A percentile compares a stretch with the other conserved stretches of the same genome.
Conservation (phyloP, 2,888 invertebrate species). For the Aphrophora alni region DNA sequence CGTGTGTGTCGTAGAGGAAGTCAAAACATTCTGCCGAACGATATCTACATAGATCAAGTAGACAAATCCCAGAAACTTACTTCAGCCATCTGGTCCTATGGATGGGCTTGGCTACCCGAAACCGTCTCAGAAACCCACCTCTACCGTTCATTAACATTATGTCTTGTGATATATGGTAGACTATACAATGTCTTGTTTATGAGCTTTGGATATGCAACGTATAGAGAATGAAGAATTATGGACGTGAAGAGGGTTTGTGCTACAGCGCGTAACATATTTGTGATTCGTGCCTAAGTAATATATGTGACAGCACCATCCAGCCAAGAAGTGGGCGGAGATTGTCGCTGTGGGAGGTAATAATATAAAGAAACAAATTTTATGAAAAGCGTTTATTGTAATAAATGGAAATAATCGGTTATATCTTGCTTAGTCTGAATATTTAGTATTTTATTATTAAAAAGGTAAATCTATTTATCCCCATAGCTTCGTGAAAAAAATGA, state of each 20-base stretch:
- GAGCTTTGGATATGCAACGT: constrained; percentile 6
- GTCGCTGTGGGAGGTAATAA: not conserved
- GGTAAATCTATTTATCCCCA: too few species aligned
- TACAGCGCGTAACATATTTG: not conserved
- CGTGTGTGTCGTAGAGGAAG: too few species aligned
- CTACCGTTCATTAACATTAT: constrained; percentile 9
- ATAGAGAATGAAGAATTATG: constrained; percentile 2
- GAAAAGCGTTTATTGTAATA: not conserved
- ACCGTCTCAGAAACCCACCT: not conserved
- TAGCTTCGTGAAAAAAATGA: too few species aligned
- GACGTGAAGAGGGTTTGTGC: not conserved
- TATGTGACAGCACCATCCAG: not conserved
- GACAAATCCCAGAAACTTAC: not conserved
- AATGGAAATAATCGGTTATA: not conserved
- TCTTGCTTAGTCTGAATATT: too few species aligned
- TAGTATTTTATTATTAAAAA: too few species aligned
- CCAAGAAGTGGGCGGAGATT: not conserved
- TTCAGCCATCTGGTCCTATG: not conserved
- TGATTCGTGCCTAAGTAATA: not conserved
- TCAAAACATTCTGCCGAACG: not conserved
- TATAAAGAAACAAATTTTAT: not conserved
- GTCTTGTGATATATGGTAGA: not conserved
- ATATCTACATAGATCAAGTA: not conserved
- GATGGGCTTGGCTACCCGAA: not conserved
- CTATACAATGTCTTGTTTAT: not conserved